Evolutionary conservation across 2,797 vertebrate genomes (phyloP).

Genomic region (Platalea minor): DNA sequence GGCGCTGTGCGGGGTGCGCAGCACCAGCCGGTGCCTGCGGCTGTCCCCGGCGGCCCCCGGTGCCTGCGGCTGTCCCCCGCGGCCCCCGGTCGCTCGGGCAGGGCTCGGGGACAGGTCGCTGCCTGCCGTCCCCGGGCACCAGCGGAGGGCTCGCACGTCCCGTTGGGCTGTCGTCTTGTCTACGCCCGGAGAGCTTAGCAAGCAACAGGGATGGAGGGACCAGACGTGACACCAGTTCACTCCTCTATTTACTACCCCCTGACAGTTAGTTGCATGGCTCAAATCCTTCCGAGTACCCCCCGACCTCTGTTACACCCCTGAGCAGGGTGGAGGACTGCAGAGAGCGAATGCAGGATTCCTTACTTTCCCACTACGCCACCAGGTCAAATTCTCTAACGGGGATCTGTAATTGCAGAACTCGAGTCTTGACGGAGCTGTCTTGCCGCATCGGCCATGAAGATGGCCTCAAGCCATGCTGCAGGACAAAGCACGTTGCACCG

Average conservation of each 20-base stretch:
- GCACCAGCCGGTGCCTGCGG: background rate
- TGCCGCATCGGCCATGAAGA: rapidly evolving
- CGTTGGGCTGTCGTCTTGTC: too few species aligned
- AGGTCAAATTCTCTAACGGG: rapidly evolving
- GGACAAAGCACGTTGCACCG: rapidly evolving
- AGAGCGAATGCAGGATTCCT: background rate
- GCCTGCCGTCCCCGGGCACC: background rate
- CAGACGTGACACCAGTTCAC: rapidly evolving
- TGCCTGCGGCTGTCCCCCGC: background rate
- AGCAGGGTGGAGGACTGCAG: background rate
- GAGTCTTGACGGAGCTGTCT: background rate
- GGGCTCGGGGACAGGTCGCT: background rate
- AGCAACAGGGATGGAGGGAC: background rate
- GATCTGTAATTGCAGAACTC: background rate
- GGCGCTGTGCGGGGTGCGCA: background rate
- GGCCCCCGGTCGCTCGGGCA: background rate
- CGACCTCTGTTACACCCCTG: background rate
- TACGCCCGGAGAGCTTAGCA: background rate
- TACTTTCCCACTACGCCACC: rapidly evolving
- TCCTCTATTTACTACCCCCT: rapidly evolving
- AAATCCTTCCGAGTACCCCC: too few species aligned
- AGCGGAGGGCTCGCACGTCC: background rate
- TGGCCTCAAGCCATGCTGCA: rapidly evolving
- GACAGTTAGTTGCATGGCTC: rapidly evolving
- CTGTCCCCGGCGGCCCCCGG: background rate